Base-by-base conservation (phyloP, 2,113 vertebrate species). In the Platichthys stellatus region DNA sequence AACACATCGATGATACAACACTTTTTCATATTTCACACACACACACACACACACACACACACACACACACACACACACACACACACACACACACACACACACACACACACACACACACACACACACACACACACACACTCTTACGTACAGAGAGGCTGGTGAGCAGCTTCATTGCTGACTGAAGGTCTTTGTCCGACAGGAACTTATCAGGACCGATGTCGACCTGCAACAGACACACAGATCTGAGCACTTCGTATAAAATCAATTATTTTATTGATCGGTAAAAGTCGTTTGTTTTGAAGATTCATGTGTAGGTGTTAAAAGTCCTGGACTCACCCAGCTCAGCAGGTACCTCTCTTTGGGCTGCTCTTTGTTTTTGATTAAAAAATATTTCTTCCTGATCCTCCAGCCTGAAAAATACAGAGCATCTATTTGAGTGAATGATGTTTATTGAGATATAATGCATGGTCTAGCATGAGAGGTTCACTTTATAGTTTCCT, bases 191-290 rank as follows among this genome's bases (percentile, higher is more conserved):
- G 90, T 98, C 97, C 63, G 96, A 95, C 74, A 99, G 92, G 86
- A 97, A 97, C 84, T 97, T 98, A 93, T 99, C 97, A 23, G 98
- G 97, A 82, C 98, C 98, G 81, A 98, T 95, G 87, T 98, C 98
- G 91, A 97, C 96, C 98, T 99, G 69, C 17, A 93, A 74, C 64
- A 82, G 20, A 74, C 18, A 64, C 40, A 47, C 4, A 45, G n/a
- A 45, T 31, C 31, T 15, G 8, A 35, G 13, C 24, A 26, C 3
- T 20, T 4, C 21, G 15, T 10, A n/a, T 11, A n/a, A 20, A 54
- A 14, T n/a, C 51, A 54, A 54, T 21, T n/a, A 2, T 10, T n/a
- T 7, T 54, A 10, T 9, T 54, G 20, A 20, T 54, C 20, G 2
- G 18, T 51, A 5, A 51, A 51, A 51, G 15, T 17, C 5, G 47